phyloP scores from a whole-genome alignment of 1,140 invertebrate genomes.

The Procambarus virginalis region DNA sequence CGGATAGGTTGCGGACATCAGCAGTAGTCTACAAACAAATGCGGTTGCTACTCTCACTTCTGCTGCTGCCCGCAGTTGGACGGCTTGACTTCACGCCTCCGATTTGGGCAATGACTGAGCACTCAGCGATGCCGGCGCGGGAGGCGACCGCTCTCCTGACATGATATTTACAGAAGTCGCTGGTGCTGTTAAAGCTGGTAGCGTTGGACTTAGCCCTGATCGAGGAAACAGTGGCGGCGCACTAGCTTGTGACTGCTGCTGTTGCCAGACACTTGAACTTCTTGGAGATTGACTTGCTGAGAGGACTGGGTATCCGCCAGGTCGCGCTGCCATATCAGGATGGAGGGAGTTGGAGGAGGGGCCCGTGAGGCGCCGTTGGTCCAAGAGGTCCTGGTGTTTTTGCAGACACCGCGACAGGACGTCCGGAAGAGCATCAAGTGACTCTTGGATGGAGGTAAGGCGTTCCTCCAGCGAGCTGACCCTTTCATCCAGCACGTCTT shows the following conservation, averaged over 20 bases:
- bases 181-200: slow-evolving; percentile 28
- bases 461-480: slow-evolving; percentile 91
- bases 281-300: slow-evolving; percentile 51
- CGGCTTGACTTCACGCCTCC: slow-evolving; percentile 66
- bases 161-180: slow-evolving; percentile 47
- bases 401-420: slow-evolving; percentile 79
- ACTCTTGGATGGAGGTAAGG: slow-evolving; percentile 83
- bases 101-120: slow-evolving; percentile 62
- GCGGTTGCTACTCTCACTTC: slow-evolving; percentile 55
- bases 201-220: slow-evolving; percentile 57
- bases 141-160: slow-evolving; percentile 57
- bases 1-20: slow-evolving; percentile 58
- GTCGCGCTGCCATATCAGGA: slow-evolving; percentile 70
- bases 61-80: slow-evolving; percentile 65
- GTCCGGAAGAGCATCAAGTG: slow-evolving; percentile 88
- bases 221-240: slow-evolving; percentile 59
- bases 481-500: slow-evolving; percentile 91
- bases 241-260: slow-evolving; percentile 52
- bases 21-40: slow-evolving; percentile 60
- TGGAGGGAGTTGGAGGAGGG: slow-evolving; percentile 70
- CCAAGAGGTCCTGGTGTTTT: slow-evolving; percentile 69
- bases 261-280: slow-evolving; percentile 63
- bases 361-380: slow-evolving; percentile 61
- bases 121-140: slow-evolving; percentile 48
- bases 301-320: slow-evolving; percentile 43